Conservation (phyloP, 2,888 invertebrate genomes). For the Lasioglossum morio region DNA sequence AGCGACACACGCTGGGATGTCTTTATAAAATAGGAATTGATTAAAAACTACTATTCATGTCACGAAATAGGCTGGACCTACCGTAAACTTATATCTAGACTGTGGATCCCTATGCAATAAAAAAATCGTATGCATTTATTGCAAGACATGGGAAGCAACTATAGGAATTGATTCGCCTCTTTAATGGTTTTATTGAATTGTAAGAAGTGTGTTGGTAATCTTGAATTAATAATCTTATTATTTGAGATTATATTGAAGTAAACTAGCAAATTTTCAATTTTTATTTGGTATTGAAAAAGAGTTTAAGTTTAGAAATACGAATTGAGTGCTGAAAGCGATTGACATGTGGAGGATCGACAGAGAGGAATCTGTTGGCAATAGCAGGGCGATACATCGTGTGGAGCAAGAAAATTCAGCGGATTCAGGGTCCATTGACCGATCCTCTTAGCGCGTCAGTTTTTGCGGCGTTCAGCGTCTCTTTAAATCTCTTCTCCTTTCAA, state of each 20-base stretch:
- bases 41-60: neutral
- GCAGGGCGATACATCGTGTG: neutral
- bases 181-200: neutral
- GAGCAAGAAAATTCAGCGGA: constrained; percentile 41
- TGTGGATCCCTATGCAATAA: neutral
- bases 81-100: too few species aligned
- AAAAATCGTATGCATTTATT: neutral
- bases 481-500: constrained; percentile 41
- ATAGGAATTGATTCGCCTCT: neutral
- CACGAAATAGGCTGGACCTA: neutral
- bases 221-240: too few species aligned
- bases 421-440: constrained; percentile 73
- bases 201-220: too few species aligned
- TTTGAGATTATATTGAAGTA: too few species aligned
- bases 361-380: neutral
- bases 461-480: constrained; percentile 37
- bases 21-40: neutral
- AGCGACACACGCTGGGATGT: neutral
- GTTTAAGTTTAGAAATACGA: neutral
- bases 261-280: neutral
- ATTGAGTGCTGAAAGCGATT: neutral
- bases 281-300: neutral
- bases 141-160: neutral
- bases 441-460: constrained; percentile 52
- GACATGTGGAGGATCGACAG: neutral